phyloP scores from a whole-genome alignment of 1,140 invertebrate species.

The Teleogryllus occipitalis region DNA sequence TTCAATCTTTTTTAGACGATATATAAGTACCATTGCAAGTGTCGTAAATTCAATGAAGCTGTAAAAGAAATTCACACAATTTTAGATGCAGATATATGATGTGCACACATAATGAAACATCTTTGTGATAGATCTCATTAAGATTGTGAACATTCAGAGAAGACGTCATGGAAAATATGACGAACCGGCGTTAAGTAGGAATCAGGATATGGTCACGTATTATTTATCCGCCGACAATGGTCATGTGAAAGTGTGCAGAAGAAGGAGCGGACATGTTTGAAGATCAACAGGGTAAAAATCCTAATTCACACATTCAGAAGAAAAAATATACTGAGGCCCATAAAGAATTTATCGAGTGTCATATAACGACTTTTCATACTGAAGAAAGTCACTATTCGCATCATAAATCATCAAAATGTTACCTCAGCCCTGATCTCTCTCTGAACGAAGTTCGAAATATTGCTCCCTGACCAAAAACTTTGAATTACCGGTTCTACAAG shows the following conservation, averaged over 20 bases:
- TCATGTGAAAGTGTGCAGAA: not conserved
- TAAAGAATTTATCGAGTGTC: conserved; percentile 2
- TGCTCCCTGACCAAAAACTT: not conserved
- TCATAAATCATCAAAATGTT: too few species aligned
- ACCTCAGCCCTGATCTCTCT: not conserved
- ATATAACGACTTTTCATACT: too few species aligned
- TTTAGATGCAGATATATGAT: not conserved
- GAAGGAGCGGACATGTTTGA: not conserved
- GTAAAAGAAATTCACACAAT: too few species aligned
- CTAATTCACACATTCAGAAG: not conserved
- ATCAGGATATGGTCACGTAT: not conserved
- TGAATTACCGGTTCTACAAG: not conserved
- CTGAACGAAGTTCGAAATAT: not conserved
- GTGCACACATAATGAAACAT: not conserved
- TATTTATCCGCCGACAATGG: not conserved
- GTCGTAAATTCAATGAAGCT: too few species aligned
- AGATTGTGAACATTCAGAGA: too few species aligned
- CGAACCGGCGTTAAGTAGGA: not conserved
- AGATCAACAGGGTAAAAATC: not conserved
- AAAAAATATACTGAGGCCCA: not conserved
- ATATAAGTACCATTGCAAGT: not conserved
- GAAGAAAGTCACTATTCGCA: too few species aligned
- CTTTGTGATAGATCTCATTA: not conserved
- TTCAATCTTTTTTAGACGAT: not conserved
- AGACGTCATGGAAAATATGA: too few species aligned